Base-by-base conservation (phyloP, 2,113 vertebrate genomes). In the Gallinago undulata region DNA sequence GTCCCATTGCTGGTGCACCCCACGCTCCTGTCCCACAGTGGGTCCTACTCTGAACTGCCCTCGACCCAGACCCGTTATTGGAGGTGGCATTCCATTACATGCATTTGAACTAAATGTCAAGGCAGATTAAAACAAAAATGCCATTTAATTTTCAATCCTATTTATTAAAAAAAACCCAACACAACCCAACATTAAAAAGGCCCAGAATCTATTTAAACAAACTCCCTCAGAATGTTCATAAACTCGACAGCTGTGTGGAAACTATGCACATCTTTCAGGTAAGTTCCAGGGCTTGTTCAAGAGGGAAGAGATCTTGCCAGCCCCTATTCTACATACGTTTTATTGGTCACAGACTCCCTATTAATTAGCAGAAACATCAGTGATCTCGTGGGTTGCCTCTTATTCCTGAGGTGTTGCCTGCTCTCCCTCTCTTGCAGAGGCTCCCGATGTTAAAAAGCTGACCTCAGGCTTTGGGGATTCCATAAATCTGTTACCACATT, bases 401-500 rank as follows among this genome's bases (percentile, higher is more conserved):
- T 67, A 60, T 79, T 93, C 86, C 74, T 39, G 69, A 90, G 92
- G 31, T 89, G 69, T 85, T 66, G n/a, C 50, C 82, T 74, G 72
- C 70, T 84, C 84, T 76, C 59, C 66, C 47, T 94, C 73, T 35
- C 62, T 94, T 8, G 19, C 66, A 78, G 76, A 72, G 67, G 81
- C 48, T 90, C 50, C 93, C n/a, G 24, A 64, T 77, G 68, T 83
- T 88, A 41, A 93, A 96, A 93, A 78, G 66, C 66, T 89, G 79
- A 75, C 69, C 95, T 89, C 82, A 77, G 55, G 57, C 76, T 89
- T 64, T 72, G 78, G 84, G 80, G 91, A 97, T 93, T 97, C 55
- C 69, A 94, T 97, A 96, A 97, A 96, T 97, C 88, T 95, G 86
- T 93, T 96, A 64, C 68, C 84, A 92, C 94, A 45, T 92, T 87